Base-by-base conservation (phyloP, 1,140 invertebrate genomes). In the Drosophila suzukii region DNA sequence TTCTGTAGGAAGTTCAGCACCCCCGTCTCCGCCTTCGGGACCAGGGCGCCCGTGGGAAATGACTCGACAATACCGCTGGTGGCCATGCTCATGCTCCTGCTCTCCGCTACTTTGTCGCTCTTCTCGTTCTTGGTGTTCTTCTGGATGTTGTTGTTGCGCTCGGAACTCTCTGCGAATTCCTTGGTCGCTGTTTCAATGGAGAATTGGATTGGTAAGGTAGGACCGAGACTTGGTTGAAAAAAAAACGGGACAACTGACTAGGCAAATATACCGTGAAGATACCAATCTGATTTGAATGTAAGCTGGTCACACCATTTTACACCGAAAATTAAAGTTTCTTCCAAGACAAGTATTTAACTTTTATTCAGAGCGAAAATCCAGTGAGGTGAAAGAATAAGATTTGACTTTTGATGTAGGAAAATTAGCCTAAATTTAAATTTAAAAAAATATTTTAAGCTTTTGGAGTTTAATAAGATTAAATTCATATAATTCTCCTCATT, bases 1-100 rank as follows among this genome's bases (percentile, higher is more conserved):
- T 98, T 98, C 75, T 94, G 95, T 24, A 99, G 90, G 93, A 99
- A 99, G 59, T 95, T 95, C 32, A 95, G 94, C 24, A 98, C 97
- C 57, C 97, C 97, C 53, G 98, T 99, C 93, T 99, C 98, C 93
- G 97, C 97, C 94, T 99, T 99, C n/a, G 98, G 98, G 80, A 98
- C 93, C 83, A 98, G 94, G 77, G 95, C 95, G 94, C 95, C 95
- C 61, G 95, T 93, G 68, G 97, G 97, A 94, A 97, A 98, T 89
- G 93, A 94, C 92, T 96, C 95, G 89, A 95, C 93, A 91, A 94
- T 93, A 80, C 92, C 93, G 93, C 84, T 94, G 36, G 71, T 86
- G 15, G 90, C 79, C 83, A 91, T 34, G 32, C 32, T 34, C 32
- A 34, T 34, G 32, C 32, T 49, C 47, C 24, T 47, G 46, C 55